These are phyloP conservation scores for Montifringilla adamsi DNA, from an alignment of 2,113 vertebrate species.

Conservation along the genomic window DNA sequence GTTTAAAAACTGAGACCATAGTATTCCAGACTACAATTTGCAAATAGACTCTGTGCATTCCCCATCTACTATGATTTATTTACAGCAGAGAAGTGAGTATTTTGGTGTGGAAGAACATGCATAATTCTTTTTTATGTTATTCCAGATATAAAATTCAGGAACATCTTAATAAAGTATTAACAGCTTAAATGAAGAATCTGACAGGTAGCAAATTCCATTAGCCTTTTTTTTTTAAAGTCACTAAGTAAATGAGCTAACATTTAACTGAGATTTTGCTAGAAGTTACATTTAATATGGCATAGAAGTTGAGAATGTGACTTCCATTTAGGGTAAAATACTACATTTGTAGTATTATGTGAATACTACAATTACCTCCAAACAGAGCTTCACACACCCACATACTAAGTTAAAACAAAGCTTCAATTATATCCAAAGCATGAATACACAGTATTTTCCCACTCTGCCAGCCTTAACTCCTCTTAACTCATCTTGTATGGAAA, in stretches of 20 bases:
- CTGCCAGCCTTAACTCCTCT: background rate
- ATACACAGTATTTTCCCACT: background rate
- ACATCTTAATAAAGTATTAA: constrained; percentile 6
- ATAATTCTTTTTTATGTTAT: background rate
- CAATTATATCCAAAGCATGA: background rate
- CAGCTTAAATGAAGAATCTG: constrained; percentile 12
- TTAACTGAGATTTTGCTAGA: background rate
- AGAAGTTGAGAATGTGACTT: background rate
- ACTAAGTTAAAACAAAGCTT: background rate
- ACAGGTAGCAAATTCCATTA: background rate
- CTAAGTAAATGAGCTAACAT: background rate
- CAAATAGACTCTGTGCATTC: background rate
- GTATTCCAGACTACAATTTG: background rate
- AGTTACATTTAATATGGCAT: background rate
- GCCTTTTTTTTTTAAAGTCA: background rate
- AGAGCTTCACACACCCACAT: background rate
- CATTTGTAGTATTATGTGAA: background rate
- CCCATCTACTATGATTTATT: background rate
- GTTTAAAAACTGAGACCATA: background rate
- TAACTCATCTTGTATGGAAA: background rate
- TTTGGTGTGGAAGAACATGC: background rate
- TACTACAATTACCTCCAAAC: background rate
- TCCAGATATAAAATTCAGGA: background rate
- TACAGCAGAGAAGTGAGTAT: background rate
- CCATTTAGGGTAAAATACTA: background rate